phyloP scores from a whole-genome alignment of 1,140 invertebrate species.

The Berghia stephanieae region DNA sequence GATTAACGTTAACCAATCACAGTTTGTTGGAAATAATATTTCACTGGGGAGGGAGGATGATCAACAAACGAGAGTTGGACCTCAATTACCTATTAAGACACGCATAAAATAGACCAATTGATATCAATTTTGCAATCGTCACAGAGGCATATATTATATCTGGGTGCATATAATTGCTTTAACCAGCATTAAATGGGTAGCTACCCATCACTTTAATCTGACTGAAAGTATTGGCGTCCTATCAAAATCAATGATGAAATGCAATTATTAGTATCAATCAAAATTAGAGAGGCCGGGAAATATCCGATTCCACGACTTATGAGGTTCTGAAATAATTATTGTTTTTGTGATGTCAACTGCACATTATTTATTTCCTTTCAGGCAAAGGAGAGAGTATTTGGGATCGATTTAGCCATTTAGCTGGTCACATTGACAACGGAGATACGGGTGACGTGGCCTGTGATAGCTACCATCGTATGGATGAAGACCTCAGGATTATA shows the following conservation, averaged over 20 bases:
- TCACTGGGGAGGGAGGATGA: no score
- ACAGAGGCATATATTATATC: no score
- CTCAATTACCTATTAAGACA: no score
- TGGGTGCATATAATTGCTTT: no score
- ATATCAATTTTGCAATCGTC: no score
- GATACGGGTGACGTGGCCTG: constrained; percentile 73
- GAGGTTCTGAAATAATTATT: background rate
- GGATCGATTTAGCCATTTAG: constrained; percentile 71
- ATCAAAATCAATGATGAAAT: background rate
- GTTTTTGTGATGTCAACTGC: background rate
- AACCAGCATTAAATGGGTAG: no score
- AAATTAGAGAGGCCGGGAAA: no score
- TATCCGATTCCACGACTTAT: background rate
- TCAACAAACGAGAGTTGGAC: no score
- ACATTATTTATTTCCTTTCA: constrained; percentile 26
- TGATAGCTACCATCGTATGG: constrained; percentile 73
- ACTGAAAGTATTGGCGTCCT: background rate
- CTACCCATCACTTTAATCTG: no score
- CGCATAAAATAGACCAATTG: no score
- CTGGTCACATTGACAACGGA: constrained; percentile 68
- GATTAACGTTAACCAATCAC: no score
- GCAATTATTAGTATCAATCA: background rate
- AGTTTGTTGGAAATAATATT: no score
- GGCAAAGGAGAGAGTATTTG: constrained; percentile 68
- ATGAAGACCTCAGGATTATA: constrained; percentile 20